These are phyloP conservation scores for Hirtodrosophila trivittata DNA, from an alignment of 2,888 invertebrate species.

Conservation along the genomic window DNA sequence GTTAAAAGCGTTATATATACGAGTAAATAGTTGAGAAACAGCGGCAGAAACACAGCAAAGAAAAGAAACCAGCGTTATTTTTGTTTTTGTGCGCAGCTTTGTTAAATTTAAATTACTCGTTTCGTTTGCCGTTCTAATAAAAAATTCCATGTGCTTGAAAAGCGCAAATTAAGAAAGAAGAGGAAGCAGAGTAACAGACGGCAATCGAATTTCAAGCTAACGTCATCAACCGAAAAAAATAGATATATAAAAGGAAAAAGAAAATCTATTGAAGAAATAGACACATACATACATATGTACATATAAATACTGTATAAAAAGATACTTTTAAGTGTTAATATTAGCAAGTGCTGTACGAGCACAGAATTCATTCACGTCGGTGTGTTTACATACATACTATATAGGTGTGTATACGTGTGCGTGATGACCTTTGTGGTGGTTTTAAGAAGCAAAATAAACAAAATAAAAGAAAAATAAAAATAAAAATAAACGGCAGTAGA, in stretches of 20 bases:
- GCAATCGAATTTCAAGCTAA: conserved; percentile 55
- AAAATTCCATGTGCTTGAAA: conserved; percentile 62
- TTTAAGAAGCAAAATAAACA: conserved; percentile 5
- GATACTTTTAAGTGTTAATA: conserved; percentile 42
- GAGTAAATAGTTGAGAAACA: conserved; percentile 45
- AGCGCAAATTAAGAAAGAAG: conserved; percentile 58
- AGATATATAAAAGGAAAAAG: conserved; percentile 37
- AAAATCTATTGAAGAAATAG: conserved; percentile 5
- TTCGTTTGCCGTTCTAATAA: conserved; percentile 40
- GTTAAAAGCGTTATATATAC: conserved; percentile 40
- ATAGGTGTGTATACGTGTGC: conserved; percentile 14
- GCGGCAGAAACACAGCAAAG: conserved; percentile 37
- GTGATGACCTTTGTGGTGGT: conserved; percentile 41
- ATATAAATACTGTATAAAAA: conserved; percentile 17
- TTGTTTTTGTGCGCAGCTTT: conserved; percentile 47
- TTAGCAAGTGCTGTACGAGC: conserved; percentile 40
- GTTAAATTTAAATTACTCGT: conserved; percentile 58
- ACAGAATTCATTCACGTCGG: conserved; percentile 18
- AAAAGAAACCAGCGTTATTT: conserved; percentile 48
- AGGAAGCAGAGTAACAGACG: conserved; percentile 46
- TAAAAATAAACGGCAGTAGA: too few relatives aligned
- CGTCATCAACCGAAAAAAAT: conserved; percentile 64
- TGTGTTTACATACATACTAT: conserved; percentile 4
- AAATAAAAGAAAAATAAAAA: conserved; percentile 19
- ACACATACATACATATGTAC: conserved; percentile 22